Evolutionary conservation across 2,797 vertebrate genomes (phyloP).

Genomic region (Acridotheres tristis): DNA sequence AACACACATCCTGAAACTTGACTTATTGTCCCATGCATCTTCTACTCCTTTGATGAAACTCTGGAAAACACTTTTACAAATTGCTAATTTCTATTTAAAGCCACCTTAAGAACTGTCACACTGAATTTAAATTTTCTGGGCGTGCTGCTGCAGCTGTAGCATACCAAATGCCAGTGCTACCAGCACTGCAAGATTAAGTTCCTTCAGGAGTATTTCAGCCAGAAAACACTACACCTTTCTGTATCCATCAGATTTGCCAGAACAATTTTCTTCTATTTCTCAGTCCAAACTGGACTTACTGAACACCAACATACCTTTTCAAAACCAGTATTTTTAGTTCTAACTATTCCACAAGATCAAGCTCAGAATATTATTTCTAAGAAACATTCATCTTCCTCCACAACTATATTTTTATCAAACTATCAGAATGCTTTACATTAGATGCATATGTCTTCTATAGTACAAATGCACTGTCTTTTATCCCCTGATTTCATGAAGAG

Average conservation of each 20-base stretch:
- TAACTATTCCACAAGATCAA: neutral
- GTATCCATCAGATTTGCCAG: neutral
- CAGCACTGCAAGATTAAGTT: neutral
- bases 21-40: neutral
- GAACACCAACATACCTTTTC: neutral
- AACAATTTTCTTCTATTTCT: neutral
- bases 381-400: neutral
- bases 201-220: neutral
- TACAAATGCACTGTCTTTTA: neutral
- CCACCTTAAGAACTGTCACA: neutral
- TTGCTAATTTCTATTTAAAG: conserved; percentile 18
- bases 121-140: neutral
- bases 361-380: neutral
- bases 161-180: neutral
- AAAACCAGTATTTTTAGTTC: neutral
- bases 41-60: neutral
- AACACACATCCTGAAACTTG: neutral
- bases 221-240: neutral
- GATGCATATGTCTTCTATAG: neutral
- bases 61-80: neutral
- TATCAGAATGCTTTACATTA: neutral
- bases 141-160: neutral
- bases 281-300: neutral
- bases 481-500: neutral
- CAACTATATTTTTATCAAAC: neutral